Evolutionary conservation across 2,888 invertebrate genomes (phyloP), one percentile per base, ranked within the genome.

Genomic region (Orthosia gothica): DNA sequence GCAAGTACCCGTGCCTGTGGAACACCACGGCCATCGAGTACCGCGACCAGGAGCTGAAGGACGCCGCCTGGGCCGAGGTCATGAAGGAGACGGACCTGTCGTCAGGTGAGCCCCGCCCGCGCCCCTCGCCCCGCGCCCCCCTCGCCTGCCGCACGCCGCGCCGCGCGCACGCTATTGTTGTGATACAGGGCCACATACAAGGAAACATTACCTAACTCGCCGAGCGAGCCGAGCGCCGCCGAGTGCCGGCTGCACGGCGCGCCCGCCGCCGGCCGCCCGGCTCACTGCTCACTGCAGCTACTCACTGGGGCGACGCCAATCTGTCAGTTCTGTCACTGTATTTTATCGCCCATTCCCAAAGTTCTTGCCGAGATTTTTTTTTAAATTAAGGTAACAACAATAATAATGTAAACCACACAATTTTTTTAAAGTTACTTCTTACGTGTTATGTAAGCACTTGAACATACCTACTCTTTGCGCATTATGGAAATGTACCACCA

Each of bases 51-150:
- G 96, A 96, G 93, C 93, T 96, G 71, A 96, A 96, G 92, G 96
- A 96, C 90, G 95, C 96, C 78, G 96, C 96, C 71, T 96, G 96
- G 96, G 90, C 94, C 74, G 95, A 96, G 89, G 95, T 96, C 84
- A 94, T 95, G 93, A 95, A 94, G 92, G 95, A 96, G 89, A 95
- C 96, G 76, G 94, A 93, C 89, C 90, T 95, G 63, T 90, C 94
- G 59, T 95, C 96, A 84, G 96, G 96, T 96, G 90, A 94, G 94
- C 55, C 47, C 97, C 63, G 47, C 97, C 97, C 87, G 97, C 97
- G 20, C n/a, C 40, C 55, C 71, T 15, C 70, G 58, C 59, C 54
- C 73, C 26, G 97, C 96, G 77, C 18, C 15, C 78, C 72, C 49
- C n/a, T n/a, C 62, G 72, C 66, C 20, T 67, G 20, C 57, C 55